A percentile compares a stretch with the other conserved stretches of the same genome.
These are phyloP conservation scores for Pseudorasbora parva DNA, from an alignment of 2,113 vertebrate genomes.

Conservation along the genomic window DNA sequence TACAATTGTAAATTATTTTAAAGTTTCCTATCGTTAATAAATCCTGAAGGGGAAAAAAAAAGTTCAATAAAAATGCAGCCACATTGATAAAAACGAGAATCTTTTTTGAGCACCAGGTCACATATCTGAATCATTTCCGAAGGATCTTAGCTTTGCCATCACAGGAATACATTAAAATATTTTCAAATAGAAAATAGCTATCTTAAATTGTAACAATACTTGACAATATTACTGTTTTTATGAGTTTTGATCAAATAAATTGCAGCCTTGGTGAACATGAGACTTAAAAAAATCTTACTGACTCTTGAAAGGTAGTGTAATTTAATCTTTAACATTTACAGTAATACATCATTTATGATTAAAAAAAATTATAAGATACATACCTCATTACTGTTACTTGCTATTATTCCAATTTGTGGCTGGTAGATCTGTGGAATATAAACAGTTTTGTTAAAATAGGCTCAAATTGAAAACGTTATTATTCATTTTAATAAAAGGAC, in stretches of 20 bases:
- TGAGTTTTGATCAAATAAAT: neutral
- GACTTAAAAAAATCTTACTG: neutral
- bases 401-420: conserved; percentile 75
- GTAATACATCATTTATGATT: too few relatives aligned
- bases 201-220: neutral
- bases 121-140: neutral
- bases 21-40: neutral
- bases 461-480: neutral
- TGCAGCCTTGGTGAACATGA: neutral
- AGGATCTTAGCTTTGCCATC: neutral
- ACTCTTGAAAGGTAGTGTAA: neutral
- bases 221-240: neutral
- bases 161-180: neutral
- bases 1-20: neutral
- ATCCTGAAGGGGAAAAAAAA: too few relatives aligned
- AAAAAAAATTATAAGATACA: neutral
- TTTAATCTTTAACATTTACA: neutral
- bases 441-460: neutral
- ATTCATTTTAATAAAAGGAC: neutral
- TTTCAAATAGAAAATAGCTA: neutral
- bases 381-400: conserved; percentile 80
- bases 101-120: neutral
- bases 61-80: too few relatives aligned
- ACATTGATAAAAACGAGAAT: too few relatives aligned
- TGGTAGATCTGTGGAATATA: conserved; percentile 55